Evolutionary conservation across 2,797 vertebrate genomes (phyloP), one percentile per base, ranked within the genome.

Genomic region (Myotis planiceps): DNA sequence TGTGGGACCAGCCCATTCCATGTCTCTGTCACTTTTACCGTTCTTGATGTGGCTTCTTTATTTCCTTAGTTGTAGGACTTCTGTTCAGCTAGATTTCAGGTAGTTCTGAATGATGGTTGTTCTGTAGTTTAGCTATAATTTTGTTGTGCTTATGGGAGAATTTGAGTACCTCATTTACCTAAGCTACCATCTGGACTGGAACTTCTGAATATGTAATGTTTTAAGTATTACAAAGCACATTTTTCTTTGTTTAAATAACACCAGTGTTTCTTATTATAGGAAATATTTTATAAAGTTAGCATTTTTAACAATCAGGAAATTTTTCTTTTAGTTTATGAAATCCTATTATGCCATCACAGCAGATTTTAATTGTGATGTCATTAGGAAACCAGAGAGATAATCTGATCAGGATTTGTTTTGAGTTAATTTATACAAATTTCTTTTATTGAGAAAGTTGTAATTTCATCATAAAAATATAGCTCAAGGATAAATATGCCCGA

Each of bases 381-480:
- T 75, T 85, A 42, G 75, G 34, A 85, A 93, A 65, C 13, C 72
- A 66, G 75, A 91, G 13, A 84, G 42, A 66, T 84, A 91, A 94
- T 58, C 12, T 79, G 63, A 93, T 96, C 84, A 95, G 27, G 19
- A 8, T 83, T 95, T 92, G 55, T 37, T 96, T 65, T 85, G 74
- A 94, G 51, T 82, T 93, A 93, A 89, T 94, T 97, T 92, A 92
- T 78, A 84, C 45, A 42, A 76, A 76, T 71, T 34, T 92, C 55
- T 69, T 94, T 94, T 96, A 88, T 86, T 92, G 45, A 93, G 27
- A 88, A 88, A 90, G 60, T 86, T 96, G 34, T 95, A 84, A 90
- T 80, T 94, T 93, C 94, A 84, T 94, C 55, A 91, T 97, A 78
- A 95, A 96, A 93, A 86, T 94, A 88, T 85, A 90, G 75, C 71